Percentiles rank a stretch among this genome's conserved stretches.
phyloP scores from a whole-genome alignment of 2,797 vertebrate genomes.

The Podargus strigoides region DNA sequence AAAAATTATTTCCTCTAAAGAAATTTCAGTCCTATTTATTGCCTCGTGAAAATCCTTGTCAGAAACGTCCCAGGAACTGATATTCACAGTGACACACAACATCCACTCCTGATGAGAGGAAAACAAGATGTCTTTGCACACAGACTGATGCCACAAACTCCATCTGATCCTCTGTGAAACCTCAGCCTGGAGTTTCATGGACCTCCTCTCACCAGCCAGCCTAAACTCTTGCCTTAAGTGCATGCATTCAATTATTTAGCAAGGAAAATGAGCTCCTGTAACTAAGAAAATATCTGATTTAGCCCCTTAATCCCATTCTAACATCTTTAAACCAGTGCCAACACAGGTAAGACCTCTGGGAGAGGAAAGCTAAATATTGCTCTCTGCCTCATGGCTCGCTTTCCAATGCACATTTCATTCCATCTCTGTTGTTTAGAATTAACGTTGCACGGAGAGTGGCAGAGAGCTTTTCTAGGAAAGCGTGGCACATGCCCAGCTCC shows the following conservation, averaged over 20 bases:
- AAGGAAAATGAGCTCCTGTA: constrained; percentile 4
- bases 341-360: constrained; percentile 44
- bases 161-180: not conserved
- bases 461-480: constrained; percentile 46
- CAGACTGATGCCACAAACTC: not conserved
- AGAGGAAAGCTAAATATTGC: constrained; percentile 27
- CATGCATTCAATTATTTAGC: constrained; percentile 32
- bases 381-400: not conserved
- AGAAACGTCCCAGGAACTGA: not conserved
- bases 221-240: not conserved
- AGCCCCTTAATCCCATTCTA: constrained; percentile 21
- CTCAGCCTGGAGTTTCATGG: not conserved
- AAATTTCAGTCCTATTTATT: not conserved
- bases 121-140: not conserved
- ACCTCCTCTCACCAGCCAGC: not conserved
- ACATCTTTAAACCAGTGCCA: constrained; percentile 32
- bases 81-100: not conserved
- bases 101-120: not conserved
- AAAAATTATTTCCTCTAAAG: not conserved
- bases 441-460: not conserved
- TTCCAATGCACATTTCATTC: not conserved
- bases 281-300: constrained; percentile 41
- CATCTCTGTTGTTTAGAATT: constrained; percentile 2
- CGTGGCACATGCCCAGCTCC: constrained; percentile 23
- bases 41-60: not conserved